phyloP scores from a whole-genome alignment of 2,797 vertebrate species.

The Oreortyx pictus region DNA sequence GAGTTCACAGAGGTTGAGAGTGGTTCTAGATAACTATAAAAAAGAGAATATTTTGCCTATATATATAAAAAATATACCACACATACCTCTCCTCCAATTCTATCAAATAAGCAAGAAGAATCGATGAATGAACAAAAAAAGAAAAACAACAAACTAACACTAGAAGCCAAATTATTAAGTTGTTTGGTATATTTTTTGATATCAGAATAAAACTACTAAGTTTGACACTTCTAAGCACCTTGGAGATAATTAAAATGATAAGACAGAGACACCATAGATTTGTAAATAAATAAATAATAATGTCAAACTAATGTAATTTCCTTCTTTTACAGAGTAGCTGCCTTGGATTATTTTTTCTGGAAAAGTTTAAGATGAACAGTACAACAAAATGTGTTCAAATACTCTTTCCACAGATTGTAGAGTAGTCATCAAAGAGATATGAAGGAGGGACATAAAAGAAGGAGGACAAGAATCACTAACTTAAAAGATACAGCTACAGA shows the following conservation, averaged over 20 bases:
- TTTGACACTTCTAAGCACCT: constrained; percentile 16
- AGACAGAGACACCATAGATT: neutral
- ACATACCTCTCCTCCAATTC: neutral
- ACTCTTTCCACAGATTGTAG: neutral
- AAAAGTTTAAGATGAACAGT: neutral
- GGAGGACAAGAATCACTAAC: neutral
- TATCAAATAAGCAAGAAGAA: neutral
- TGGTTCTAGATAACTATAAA: neutral
- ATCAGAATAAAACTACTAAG: neutral
- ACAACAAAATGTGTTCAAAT: neutral
- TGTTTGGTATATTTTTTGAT: too few relatives aligned
- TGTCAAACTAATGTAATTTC: constrained; percentile 22
- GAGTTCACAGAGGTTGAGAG: neutral
- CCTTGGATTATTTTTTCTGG: neutral
- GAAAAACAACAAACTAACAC: neutral
- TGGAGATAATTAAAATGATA: constrained; percentile 60
- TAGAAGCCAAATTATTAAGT: neutral
- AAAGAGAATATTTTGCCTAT: neutral
- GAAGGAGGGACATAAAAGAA: neutral
- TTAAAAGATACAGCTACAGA: neutral
- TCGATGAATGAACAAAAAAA: neutral
- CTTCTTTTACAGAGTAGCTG: neutral
- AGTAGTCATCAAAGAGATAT: neutral
- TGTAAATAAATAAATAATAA: neutral
- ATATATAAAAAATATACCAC: accelerated